Conservation (phyloP, 1,140 invertebrate species). For the Zeugodacus cucurbitae region DNA sequence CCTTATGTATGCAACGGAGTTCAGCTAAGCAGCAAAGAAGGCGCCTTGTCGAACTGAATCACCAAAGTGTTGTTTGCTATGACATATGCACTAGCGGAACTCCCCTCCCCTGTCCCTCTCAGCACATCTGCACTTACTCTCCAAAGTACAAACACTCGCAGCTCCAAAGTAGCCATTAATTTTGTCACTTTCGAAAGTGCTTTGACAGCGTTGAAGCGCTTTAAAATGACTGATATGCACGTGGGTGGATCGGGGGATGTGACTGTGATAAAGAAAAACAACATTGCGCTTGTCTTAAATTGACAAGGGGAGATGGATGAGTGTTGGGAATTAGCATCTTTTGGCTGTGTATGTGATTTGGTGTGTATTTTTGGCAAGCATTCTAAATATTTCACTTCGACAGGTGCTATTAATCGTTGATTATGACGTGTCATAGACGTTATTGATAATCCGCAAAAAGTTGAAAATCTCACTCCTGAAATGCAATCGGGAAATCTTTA, state of each 20-base stretch:
- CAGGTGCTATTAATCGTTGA: slow-evolving; percentile 36
- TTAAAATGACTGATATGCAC: slow-evolving; percentile 44
- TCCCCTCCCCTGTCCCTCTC: no score
- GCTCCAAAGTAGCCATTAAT: slow-evolving; percentile 60
- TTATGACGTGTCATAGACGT: background rate
- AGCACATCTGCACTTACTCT: no score
- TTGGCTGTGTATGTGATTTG: background rate
- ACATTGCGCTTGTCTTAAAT: background rate
- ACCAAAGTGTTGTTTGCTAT: background rate
- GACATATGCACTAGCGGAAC: no score
- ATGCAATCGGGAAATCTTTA: background rate
- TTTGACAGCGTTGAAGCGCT: slow-evolving; percentile 45
- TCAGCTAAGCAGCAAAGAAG: background rate
- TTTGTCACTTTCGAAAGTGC: slow-evolving; percentile 60
- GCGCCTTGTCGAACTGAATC: background rate
- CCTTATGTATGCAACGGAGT: background rate
- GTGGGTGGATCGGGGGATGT: background rate
- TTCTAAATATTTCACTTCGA: slow-evolving; percentile 8
- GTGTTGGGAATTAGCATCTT: background rate
- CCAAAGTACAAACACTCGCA: background rate
- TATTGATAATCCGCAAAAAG: slow-evolving; percentile 11
- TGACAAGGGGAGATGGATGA: background rate
- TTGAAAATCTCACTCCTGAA: background rate
- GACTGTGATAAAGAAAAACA: background rate
- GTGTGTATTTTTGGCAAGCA: background rate